Conservation (phyloP, 2,113 vertebrate genomes). For the Pangasianodon gigas region DNA sequence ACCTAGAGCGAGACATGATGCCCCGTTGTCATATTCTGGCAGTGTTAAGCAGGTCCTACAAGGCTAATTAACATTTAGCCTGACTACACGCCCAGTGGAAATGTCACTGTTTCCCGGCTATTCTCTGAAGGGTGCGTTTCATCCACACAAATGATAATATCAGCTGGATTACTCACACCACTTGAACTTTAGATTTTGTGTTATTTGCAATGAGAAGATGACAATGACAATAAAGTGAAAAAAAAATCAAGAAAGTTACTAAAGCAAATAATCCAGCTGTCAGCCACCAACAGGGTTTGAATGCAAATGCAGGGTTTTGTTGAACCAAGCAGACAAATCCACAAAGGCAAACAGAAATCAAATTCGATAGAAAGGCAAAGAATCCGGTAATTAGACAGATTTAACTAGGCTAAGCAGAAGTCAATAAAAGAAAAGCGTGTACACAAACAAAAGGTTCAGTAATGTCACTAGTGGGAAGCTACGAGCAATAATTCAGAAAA, state of each 20-base stretch:
- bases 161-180: constrained; percentile 7
- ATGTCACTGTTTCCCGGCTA: constrained; percentile 32
- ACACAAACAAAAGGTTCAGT: background rate
- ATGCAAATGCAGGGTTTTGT: background rate
- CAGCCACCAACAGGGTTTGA: background rate
- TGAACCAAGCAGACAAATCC: background rate
- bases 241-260: background rate
- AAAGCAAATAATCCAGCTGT: background rate
- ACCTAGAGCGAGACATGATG: background rate
- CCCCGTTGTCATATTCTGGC: background rate
- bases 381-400: background rate
- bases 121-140: background rate
- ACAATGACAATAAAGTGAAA: background rate
- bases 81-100: background rate
- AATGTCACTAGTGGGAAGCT: background rate
- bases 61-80: constrained; percentile 42
- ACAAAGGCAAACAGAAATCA: background rate
- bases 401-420: background rate
- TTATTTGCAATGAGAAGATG: background rate
- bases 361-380: background rate
- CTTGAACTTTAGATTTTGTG: constrained; percentile 16
- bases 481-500: background rate
- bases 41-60: constrained; percentile 9
- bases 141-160: constrained; percentile 24
- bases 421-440: background rate